phyloP scores from a whole-genome alignment of 2,888 invertebrate species.

The Sipha maydis region DNA sequence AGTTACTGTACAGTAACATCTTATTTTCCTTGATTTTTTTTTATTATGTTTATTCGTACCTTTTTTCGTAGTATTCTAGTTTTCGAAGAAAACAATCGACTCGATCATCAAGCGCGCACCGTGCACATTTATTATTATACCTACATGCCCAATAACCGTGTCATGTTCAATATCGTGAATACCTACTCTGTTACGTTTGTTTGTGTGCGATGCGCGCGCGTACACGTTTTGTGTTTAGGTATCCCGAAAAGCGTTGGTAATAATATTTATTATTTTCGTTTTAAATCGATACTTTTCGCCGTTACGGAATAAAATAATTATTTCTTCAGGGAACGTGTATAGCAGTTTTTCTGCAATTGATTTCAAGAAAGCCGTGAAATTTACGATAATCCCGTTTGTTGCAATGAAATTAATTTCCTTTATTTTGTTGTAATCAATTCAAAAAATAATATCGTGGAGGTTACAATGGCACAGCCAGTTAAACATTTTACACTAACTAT shows the following conservation, averaged over 20 bases:
- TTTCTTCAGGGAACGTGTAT: not conserved
- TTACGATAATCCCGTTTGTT: not conserved
- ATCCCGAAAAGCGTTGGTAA: not conserved
- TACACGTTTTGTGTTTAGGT: not conserved
- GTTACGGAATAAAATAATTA: not conserved
- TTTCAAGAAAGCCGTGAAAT: not conserved
- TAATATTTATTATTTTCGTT: not conserved
- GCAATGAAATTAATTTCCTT: not conserved
- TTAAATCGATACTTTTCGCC: not conserved
- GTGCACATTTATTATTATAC: not conserved
- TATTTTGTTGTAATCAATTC: too few relatives aligned
- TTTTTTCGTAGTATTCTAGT: not conserved
- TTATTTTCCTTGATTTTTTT: not conserved
- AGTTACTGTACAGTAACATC: not conserved
- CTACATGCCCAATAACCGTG: not conserved
- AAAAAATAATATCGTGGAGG: too few relatives aligned
- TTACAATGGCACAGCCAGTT: too few relatives aligned
- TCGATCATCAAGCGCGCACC: not conserved
- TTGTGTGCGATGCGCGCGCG: not conserved
- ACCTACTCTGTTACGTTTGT: too few relatives aligned
- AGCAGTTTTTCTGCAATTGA: not conserved
- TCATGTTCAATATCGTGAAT: not conserved
- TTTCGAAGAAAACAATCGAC: not conserved
- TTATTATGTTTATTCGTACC: not conserved
- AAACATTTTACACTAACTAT: too few relatives aligned